Evolutionary conservation across 37 sponge, comb jelly and placozoan genomes (phyloP), one percentile per base, ranked within the genome.

Genomic region (Theonella swinhoei): DNA sequence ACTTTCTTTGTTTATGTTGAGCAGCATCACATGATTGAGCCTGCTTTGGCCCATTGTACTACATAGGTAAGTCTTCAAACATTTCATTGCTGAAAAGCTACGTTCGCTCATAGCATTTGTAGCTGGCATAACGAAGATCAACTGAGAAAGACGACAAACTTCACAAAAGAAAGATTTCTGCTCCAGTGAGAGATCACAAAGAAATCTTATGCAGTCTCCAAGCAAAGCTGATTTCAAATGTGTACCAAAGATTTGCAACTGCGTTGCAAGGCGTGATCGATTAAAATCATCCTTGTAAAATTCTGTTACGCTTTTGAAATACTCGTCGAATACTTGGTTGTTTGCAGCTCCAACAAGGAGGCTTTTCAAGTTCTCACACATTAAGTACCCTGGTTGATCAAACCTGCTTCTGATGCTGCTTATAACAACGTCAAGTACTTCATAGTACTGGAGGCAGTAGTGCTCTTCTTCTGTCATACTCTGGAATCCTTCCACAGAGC

Each of bases 21-120:
- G 79, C 79, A 78, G 39, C 79, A 78, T 37, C 39, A 63, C 65
- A 64, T 78, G 67, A 78, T 85, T 85, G 30, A 85, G 85, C 42
- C 85, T 33, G 29, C 32, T 33, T 39, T 85, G 85, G 17, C 37
- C 22, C 59, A 62, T 83, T 37, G 84, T 72, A 19, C 70, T 34
- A 32, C 75, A 76, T 17, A 83, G 84, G 39, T 59, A 83, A 31
- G 76, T 83, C 75, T 75, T 83, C 62, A 75, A 20, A 23, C 84
- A 25, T 5, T 76, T n/a, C 62, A 75, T 24, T 39, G 76, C 84
- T 54, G 63, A 58, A 41, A 83, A 83, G 42, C 72, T 70, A n/a
- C 72, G 43, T 59, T 80, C 81, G 31, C 81, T 80, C 29, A 69
- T 3, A 35, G 81, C 81, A 80, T 80, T 80, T 9, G 81, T 80